Percentiles rank a stretch among this genome's conserved stretches.
phyloP scores from a whole-genome alignment of 1,140 invertebrate genomes.

The Apis cerana region DNA sequence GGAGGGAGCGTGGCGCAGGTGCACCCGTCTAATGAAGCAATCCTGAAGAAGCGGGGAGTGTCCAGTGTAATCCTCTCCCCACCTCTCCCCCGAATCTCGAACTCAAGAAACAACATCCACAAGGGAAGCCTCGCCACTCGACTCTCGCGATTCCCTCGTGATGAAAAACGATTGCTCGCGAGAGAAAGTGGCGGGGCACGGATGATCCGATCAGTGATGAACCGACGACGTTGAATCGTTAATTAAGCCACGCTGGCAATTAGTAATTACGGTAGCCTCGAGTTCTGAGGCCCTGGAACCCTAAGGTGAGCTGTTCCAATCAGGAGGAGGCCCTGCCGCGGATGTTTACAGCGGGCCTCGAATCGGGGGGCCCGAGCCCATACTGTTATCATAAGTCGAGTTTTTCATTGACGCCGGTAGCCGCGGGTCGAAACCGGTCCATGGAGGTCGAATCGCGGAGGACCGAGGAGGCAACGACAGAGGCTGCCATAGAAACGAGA shows the following conservation, averaged over 20 bases:
- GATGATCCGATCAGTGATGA: constrained; percentile 24
- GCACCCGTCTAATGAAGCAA: constrained; percentile 63
- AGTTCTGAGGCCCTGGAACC: constrained; percentile 13
- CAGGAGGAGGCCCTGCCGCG: background rate
- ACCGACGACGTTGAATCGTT: constrained; percentile 65
- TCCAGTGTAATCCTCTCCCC: constrained; percentile 22
- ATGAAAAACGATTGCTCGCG: constrained; percentile 22
- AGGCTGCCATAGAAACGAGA: constrained; percentile 27
- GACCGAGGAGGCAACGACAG: constrained; percentile 14
- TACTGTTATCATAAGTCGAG: constrained; percentile 71
- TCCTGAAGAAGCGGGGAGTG: constrained; percentile 36
- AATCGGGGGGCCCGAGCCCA: constrained; percentile 7
- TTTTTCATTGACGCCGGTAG: constrained; percentile 75
- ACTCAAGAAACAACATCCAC: background rate
- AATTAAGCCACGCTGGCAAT: constrained; percentile 74
- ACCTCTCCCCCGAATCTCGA: background rate
- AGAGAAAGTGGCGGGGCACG: constrained; percentile 34
- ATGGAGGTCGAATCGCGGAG: constrained; percentile 52
- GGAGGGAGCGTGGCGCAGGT: constrained; percentile 38
- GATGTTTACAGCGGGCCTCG: background rate
- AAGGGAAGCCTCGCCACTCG: background rate
- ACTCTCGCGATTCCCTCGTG: constrained; percentile 22
- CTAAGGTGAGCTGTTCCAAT: constrained; percentile 6
- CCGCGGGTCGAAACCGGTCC: constrained; percentile 68
- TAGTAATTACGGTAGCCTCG: constrained; percentile 73